A percentile compares a stretch with the other conserved stretches of the same genome.
phyloP scores from a whole-genome alignment of 2,797 vertebrate species.

The Phataginus tetradactyla region DNA sequence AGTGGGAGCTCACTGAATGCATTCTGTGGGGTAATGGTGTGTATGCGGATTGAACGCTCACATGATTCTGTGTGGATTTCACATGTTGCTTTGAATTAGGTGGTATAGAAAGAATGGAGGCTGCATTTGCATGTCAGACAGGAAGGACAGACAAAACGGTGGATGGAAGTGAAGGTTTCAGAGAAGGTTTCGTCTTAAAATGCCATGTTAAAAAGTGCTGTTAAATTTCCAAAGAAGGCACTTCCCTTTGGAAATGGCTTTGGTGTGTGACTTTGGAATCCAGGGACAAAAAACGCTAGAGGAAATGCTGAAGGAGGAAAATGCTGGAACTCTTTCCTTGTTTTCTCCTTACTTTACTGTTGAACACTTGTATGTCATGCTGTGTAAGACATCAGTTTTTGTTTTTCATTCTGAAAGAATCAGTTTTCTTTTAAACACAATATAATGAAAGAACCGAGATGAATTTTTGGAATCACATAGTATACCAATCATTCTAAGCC shows the following conservation, averaged over 20 bases:
- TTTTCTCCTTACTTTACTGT: slow-evolving; percentile 64
- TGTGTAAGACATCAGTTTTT: slow-evolving; percentile 59
- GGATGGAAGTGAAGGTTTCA: slow-evolving; percentile 60
- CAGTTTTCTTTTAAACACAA: slow-evolving; percentile 10
- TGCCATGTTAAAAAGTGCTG: background rate
- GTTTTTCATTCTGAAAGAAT: slow-evolving; percentile 52
- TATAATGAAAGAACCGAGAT: background rate
- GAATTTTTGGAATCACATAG: background rate
- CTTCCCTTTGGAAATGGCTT: slow-evolving; percentile 64
- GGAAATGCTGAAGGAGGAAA: slow-evolving; percentile 62
- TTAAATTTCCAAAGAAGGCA: background rate
- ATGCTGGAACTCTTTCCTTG: slow-evolving; percentile 77
- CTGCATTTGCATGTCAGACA: slow-evolving; percentile 77
- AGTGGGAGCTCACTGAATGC: slow-evolving; percentile 59
- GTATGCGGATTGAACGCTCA: slow-evolving; percentile 45
- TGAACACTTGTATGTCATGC: slow-evolving; percentile 42
- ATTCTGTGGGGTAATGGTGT: slow-evolving; percentile 57
- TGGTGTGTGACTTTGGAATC: slow-evolving; percentile 63
- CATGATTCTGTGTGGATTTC: slow-evolving; percentile 42
- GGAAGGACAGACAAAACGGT: slow-evolving; percentile 74
- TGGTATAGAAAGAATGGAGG: slow-evolving; percentile 78
- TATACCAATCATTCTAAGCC: slow-evolving; percentile 40
- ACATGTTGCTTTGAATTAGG: slow-evolving; percentile 68
- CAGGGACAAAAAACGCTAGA: slow-evolving; percentile 24
- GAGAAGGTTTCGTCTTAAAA: slow-evolving; percentile 56